Conservation (phyloP, 1,140 invertebrate genomes). For the Leptopilina clavipes region DNA sequence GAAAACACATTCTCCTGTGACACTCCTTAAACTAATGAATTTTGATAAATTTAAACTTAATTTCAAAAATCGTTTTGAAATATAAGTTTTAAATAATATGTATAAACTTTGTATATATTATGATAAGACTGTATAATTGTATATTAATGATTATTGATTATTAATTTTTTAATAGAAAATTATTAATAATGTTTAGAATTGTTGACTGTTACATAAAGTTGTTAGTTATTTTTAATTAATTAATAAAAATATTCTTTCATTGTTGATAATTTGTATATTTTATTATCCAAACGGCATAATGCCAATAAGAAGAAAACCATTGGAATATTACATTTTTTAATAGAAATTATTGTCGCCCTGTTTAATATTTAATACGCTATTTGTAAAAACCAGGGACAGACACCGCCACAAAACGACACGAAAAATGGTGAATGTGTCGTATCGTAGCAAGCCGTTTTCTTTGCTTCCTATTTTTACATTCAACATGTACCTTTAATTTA, state of each 20-base stretch:
- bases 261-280: too few species aligned
- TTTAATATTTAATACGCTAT: too few species aligned
- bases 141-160: neutral
- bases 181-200: neutral
- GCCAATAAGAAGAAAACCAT: too few species aligned
- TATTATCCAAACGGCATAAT: too few species aligned
- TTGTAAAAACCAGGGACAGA: too few species aligned
- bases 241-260: neutral
- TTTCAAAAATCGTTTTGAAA: neutral
- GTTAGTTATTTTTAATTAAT: neutral
- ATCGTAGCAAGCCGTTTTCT: too few species aligned
- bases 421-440: too few species aligned
- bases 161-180: neutral
- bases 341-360: too few species aligned
- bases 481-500: too few species aligned
- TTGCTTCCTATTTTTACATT: too few species aligned
- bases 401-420: too few species aligned
- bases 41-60: neutral
- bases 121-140: neutral
- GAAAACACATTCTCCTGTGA: neutral
- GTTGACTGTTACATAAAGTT: neutral
- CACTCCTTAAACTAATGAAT: neutral
- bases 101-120: conserved; percentile 1
- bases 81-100: neutral
- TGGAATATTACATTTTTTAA: too few species aligned